Evolutionary conservation across 2,888 invertebrate genomes (phyloP).

Genomic region (Phania funesta): DNA sequence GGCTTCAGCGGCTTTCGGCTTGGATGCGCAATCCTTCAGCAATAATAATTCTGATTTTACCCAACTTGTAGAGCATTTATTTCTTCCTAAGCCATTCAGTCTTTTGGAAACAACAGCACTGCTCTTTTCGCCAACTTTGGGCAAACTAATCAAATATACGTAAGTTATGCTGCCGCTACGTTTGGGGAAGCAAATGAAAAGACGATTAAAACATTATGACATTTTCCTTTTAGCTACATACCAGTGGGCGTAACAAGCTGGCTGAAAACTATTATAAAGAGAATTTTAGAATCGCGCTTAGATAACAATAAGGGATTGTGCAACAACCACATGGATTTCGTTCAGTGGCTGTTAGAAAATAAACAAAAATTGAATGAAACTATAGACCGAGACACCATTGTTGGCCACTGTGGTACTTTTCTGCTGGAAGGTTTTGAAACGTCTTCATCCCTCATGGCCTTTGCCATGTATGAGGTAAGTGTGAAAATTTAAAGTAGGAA

Average conservation of each 20-base stretch:
- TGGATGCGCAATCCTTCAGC: conserved; percentile 71
- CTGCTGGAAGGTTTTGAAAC: conserved; percentile 76
- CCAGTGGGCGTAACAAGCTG: conserved; percentile 71
- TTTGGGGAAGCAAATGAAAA: not conserved
- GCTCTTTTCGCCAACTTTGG: conserved; percentile 72
- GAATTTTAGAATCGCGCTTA: conserved; percentile 62
- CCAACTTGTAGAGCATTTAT: conserved; percentile 71
- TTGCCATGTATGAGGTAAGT: conserved; percentile 72
- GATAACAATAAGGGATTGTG: not conserved
- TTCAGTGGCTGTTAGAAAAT: conserved; percentile 72
- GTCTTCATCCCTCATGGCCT: conserved; percentile 73
- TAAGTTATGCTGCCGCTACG: conserved; percentile 49
- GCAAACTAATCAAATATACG: conserved; percentile 70
- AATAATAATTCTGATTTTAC: conserved; percentile 69
- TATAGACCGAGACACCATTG: conserved; percentile 65
- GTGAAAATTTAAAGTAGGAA: not conserved
- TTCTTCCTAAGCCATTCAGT: conserved; percentile 71
- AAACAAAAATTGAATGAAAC: conserved; percentile 68
- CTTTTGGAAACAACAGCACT: conserved; percentile 71
- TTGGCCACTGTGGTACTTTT: conserved; percentile 74
- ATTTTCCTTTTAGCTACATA: conserved; percentile 69
- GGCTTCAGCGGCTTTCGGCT: conserved; percentile 73
- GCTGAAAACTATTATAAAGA: conserved; percentile 69
- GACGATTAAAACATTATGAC: not conserved
- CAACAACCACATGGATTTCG: conserved; percentile 66